Evolutionary conservation across 2,797 vertebrate genomes (phyloP), one percentile per base, ranked within the genome.

Genomic region (Glyptemys insculpta): DNA sequence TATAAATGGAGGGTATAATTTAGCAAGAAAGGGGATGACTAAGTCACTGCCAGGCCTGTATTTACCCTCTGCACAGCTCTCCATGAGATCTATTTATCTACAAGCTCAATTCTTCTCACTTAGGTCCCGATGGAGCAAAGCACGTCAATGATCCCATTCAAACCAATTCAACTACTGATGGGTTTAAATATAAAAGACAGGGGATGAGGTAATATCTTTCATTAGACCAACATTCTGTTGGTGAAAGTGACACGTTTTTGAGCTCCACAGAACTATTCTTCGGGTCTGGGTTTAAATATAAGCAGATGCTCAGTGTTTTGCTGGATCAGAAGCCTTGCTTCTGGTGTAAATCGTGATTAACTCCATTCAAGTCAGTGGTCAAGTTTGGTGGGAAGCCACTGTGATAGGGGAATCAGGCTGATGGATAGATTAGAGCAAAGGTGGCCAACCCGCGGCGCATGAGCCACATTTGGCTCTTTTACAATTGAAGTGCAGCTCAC

Each of bases 221-320:
- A 68, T 68, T n/a, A 37, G n/a, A 11, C n/a, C 65, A 37, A 68
- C n/a, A 31, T 11, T 37, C n/a, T 68, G n/a, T 37, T 68, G 65
- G n/a, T 37, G 65, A 37, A n/a, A 65, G 62, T 21, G 65, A 68
- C 9, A 68, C 12, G 3, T 10, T 68, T 37, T 37, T 21, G 8
- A n/a, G 62, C 18, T n/a, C 34, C 2, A 4, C 59, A 18, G 9
- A 68, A 21, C 18, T 37, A 19, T 68, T 68, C 65, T 37, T n/a
- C 3, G 3, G n/a, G 34, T 68, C 65, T 68, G 19, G 65, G 9
- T 68, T 37, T 37, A n/a, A 34, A 21, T 0, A 15, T 0, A 79
- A 27, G 5, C 49, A 1, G 4, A 5, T 1, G 1, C 19, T n/a
- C 25, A 31, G 44, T 53, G 18, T 15, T 89, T n/a, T 14, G 57